phyloP scores from a whole-genome alignment of 2,888 invertebrate genomes.

The Nomada fucata region DNA sequence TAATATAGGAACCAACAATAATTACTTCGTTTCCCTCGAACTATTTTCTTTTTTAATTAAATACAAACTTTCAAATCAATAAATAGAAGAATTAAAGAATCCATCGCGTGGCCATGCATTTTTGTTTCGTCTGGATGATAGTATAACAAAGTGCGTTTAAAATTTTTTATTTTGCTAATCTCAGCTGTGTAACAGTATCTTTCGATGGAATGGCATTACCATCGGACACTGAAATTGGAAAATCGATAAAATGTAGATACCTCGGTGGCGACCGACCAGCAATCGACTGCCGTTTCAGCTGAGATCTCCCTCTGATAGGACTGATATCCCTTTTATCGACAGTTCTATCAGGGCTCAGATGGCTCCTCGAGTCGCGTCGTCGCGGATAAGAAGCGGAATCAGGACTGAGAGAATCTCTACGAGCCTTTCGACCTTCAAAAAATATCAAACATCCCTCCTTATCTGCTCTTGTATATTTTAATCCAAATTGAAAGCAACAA shows the following conservation, averaged over 20 bases:
- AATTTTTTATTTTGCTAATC: neutral
- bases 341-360: constrained; percentile 92
- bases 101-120: too few relatives aligned
- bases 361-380: constrained; percentile 90
- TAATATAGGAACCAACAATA: too few relatives aligned
- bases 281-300: constrained; percentile 91
- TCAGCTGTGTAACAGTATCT: neutral
- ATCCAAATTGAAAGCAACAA: too few relatives aligned
- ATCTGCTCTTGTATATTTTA: too few relatives aligned
- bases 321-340: constrained; percentile 90
- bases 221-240: neutral
- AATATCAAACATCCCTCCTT: neutral
- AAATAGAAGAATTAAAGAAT: too few relatives aligned
- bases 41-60: too few relatives aligned
- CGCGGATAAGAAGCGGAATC: constrained; percentile 92
- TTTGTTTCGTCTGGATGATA: too few relatives aligned
- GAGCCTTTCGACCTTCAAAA: constrained; percentile 87
- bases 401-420: constrained; percentile 95
- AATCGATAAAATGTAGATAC: constrained; percentile 71
- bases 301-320: constrained; percentile 89
- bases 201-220: constrained; percentile 17
- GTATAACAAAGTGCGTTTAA: too few relatives aligned
- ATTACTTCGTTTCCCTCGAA: too few relatives aligned
- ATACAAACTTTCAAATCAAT: too few relatives aligned
- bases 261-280: constrained; percentile 85